Conservation (phyloP, 2,888 invertebrate species). For the Brachycybe producta region DNA sequence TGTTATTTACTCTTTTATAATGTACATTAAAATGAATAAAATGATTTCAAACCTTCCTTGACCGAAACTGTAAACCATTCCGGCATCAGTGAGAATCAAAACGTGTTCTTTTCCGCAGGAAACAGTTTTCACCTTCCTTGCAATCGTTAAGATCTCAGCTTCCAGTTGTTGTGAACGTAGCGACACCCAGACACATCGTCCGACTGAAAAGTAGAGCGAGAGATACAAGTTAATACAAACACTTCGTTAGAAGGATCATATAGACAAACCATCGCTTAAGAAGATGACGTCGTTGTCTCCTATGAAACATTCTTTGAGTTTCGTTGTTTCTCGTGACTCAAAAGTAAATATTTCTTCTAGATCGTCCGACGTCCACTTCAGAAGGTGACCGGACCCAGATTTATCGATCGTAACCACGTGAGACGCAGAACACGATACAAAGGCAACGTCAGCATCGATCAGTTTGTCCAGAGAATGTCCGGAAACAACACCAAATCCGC, state of each 20-base stretch:
- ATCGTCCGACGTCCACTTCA: no score
- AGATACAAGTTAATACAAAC: background rate
- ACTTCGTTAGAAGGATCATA: background rate
- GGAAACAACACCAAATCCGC: no score
- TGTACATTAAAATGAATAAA: background rate
- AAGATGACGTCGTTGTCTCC: conserved; percentile 5
- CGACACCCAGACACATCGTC: conserved; percentile 5
- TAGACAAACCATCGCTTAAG: background rate
- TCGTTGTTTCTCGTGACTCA: no score
- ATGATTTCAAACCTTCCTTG: conserved; percentile 52
- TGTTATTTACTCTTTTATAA: no score
- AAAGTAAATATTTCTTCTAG: no score
- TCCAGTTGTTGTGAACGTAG: background rate
- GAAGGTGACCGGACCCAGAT: no score
- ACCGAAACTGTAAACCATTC: conserved; percentile 69
- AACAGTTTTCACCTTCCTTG: conserved; percentile 45
- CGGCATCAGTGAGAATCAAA: conserved; percentile 51
- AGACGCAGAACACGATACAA: no score
- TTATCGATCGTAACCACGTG: no score
- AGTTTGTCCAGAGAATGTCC: no score
- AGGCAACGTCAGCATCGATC: no score
- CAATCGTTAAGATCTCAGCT: conserved; percentile 5
- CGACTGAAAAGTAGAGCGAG: conserved; percentile 5
- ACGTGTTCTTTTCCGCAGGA: conserved; percentile 71
- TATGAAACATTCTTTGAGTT: background rate